phyloP scores from a whole-genome alignment of 2,888 invertebrate genomes.

The Orthosia gracilis region DNA sequence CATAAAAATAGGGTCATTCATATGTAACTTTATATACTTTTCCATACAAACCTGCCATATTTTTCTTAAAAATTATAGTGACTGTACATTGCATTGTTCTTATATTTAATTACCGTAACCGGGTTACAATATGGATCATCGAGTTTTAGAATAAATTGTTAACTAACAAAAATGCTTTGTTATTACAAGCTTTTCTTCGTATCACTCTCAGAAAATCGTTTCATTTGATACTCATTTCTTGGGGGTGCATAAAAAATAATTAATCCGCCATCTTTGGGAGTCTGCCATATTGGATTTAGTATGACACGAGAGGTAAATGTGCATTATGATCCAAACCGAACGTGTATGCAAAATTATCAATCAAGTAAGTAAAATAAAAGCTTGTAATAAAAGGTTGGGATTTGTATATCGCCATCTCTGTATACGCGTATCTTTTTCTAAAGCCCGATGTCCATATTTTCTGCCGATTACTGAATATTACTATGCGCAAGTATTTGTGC shows the following conservation, averaged over 20 bases:
- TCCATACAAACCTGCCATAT: constrained; percentile 13
- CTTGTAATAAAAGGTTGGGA: background rate
- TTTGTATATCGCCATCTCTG: background rate
- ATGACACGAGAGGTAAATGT: too few relatives aligned
- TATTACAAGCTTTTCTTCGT: too few relatives aligned
- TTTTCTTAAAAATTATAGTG: constrained; percentile 54
- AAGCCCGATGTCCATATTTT: background rate
- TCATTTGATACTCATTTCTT: too few relatives aligned
- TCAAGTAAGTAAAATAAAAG: too few relatives aligned
- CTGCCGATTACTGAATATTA: background rate
- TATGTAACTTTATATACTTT: constrained; percentile 23
- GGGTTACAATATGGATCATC: background rate
- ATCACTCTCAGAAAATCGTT: too few relatives aligned
- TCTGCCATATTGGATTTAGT: too few relatives aligned
- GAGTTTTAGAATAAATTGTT: background rate
- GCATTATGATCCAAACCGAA: too few relatives aligned
- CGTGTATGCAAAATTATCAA: too few relatives aligned
- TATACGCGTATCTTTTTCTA: background rate
- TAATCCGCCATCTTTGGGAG: too few relatives aligned
- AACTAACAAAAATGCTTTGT: too few relatives aligned
- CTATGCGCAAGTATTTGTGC: constrained; percentile 64
- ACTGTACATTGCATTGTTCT: constrained; percentile 57
- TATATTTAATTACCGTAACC: constrained; percentile 12
- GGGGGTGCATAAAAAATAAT: too few relatives aligned
- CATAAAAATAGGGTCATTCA: constrained; percentile 49